These are phyloP conservation scores for Procapra przewalskii DNA, from an alignment of 2,113 vertebrate genomes.

Conservation along the genomic window DNA sequence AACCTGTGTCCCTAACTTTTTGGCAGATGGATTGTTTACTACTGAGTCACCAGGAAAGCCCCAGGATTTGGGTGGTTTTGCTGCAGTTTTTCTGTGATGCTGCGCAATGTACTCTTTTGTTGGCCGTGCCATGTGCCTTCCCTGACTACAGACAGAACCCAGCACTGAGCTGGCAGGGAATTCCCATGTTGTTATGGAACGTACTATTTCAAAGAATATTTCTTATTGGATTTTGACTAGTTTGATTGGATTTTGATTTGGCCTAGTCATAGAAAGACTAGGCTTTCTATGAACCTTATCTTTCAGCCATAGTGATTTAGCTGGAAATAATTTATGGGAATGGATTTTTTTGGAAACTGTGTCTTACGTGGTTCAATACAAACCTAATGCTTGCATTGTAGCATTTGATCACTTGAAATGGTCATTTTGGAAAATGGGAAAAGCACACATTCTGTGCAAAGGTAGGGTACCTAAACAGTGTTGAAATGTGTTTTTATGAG, in stretches of 20 bases:
- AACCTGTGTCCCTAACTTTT: neutral
- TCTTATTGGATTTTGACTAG: neutral
- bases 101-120: neutral
- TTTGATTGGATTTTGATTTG: neutral
- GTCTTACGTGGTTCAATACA: neutral
- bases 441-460: neutral
- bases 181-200: neutral
- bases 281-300: neutral
- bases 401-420: neutral
- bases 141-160: neutral
- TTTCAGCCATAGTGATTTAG: conserved; percentile 7
- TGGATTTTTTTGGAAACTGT: neutral
- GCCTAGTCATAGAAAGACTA: neutral
- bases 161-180: neutral
- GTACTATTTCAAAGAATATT: conserved; percentile 4
- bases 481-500: neutral
- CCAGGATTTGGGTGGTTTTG: neutral
- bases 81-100: neutral
- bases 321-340: neutral
- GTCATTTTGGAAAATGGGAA: neutral
- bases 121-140: neutral
- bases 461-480: neutral
- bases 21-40: neutral
- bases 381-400: neutral
- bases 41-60: neutral